These are phyloP conservation scores for Rotaria sp. DNA, from an alignment of 2,888 invertebrate species.

Conservation along the genomic window DNA sequence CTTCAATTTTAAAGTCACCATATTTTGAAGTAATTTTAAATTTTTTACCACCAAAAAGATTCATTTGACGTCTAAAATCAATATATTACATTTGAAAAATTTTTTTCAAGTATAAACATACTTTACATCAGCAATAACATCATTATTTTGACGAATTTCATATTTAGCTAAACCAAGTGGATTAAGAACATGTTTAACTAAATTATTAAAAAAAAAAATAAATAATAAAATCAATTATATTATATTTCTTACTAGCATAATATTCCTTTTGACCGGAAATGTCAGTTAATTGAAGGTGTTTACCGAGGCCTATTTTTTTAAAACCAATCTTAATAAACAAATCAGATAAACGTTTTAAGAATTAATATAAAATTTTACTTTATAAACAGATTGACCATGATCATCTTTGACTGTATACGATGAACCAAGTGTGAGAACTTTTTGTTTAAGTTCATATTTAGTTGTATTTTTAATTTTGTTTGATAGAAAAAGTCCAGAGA, in stretches of 20 bases:
- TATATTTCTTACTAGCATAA: not conserved
- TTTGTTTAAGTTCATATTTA: conserved; percentile 25
- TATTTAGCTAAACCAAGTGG: conserved; percentile 19
- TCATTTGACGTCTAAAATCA: not conserved
- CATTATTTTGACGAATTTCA: conserved; percentile 5
- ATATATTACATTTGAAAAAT: not conserved
- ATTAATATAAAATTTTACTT: not conserved
- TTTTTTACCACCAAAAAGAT: not conserved
- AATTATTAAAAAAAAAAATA: not conserved
- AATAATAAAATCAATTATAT: not conserved
- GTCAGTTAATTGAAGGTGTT: conserved; percentile 19
- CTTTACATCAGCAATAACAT: not conserved
- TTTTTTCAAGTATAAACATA: not conserved
- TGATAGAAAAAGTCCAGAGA: not conserved
- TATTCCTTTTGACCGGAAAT: not conserved
- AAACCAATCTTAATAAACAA: not conserved
- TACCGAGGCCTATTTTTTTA: conserved; percentile 4
- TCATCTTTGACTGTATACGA: conserved; percentile 17
- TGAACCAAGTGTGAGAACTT: conserved; percentile 12
- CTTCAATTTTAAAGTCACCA: not conserved
- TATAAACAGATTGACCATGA: not conserved
- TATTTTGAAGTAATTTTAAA: not conserved
- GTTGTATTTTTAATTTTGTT: not conserved
- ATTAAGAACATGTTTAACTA: conserved; percentile 26
- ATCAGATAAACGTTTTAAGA: not conserved